phyloP scores from a whole-genome alignment of 2,888 invertebrate genomes.

The Buathra laborator region DNA sequence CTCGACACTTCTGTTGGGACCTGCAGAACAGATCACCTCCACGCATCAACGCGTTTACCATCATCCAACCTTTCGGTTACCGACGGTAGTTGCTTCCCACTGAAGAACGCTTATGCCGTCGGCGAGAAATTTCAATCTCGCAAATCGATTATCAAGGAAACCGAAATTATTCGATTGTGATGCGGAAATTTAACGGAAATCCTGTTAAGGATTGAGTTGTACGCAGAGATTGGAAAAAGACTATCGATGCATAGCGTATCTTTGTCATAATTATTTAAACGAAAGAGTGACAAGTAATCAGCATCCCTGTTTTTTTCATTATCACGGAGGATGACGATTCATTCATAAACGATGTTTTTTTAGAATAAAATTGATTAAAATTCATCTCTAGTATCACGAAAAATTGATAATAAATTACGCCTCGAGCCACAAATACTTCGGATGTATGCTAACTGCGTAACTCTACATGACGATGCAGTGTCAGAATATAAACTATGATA shows the following conservation, averaged over 20 bases:
- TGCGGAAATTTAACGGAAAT: no score
- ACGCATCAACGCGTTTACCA: conserved; percentile 46
- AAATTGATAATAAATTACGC: conserved; percentile 38
- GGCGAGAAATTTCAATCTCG: background rate
- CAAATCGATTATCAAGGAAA: background rate
- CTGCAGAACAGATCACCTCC: background rate
- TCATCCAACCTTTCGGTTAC: conserved; percentile 39
- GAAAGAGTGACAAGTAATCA: no score
- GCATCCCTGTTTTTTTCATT: conserved; percentile 6
- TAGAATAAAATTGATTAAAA: conserved; percentile 6
- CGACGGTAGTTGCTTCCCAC: conserved; percentile 43
- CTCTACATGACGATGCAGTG: background rate
- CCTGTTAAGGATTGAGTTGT: no score
- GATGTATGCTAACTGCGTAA: background rate
- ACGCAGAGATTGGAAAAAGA: no score
- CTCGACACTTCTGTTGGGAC: conserved; percentile 4
- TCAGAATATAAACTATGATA: background rate
- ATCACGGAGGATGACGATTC: background rate
- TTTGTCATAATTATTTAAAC: no score
- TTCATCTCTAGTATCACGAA: conserved; percentile 29
- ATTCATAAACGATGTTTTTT: background rate
- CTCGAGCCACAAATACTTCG: conserved; percentile 13
- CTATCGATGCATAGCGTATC: no score
- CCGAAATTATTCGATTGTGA: no score
- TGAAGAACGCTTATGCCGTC: background rate